These are phyloP conservation scores for Mastacembelus armatus DNA, from an alignment of 2,797 vertebrate species.

Conservation along the genomic window DNA sequence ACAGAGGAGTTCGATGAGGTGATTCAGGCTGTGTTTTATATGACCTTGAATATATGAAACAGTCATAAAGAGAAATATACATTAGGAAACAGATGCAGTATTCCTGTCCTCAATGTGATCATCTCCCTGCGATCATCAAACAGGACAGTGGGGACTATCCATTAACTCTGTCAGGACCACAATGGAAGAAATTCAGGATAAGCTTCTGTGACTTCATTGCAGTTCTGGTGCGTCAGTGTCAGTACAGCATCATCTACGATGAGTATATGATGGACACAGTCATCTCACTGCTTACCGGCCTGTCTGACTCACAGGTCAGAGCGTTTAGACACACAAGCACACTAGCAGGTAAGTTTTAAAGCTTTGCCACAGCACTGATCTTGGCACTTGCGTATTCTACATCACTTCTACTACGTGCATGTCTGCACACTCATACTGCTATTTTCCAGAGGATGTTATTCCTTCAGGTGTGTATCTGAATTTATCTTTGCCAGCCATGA, in stretches of 20 bases:
- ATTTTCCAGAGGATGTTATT: not conserved
- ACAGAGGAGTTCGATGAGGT: constrained; percentile 99
- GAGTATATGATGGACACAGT: constrained; percentile 99
- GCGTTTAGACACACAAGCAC: constrained; percentile 91
- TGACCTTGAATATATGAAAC: too few species aligned
- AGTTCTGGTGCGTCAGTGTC: constrained; percentile 95
- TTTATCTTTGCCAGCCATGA: constrained; percentile 84
- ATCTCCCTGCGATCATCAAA: constrained; percentile 40
- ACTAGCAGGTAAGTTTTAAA: constrained; percentile 66
- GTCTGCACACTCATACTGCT: not conserved
- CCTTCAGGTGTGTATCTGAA: constrained; percentile 6
- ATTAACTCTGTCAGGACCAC: constrained; percentile 93
- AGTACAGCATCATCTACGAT: constrained; percentile 99
- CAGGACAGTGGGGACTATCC: constrained; percentile 99
- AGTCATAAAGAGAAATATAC: not conserved
- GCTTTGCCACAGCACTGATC: too few species aligned
- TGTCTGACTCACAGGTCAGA: constrained; percentile 97
- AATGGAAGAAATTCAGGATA: constrained; percentile 98
- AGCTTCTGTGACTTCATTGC: constrained; percentile 97
- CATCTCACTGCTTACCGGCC: constrained; percentile 96
- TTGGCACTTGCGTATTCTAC: not conserved
- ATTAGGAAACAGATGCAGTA: not conserved
- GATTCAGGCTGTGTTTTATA: constrained; percentile 46
- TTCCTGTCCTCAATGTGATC: constrained; percentile 7
- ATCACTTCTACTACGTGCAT: not conserved